Evolutionary conservation across 2,797 vertebrate genomes (phyloP).

Genomic region (Myoxocephalus aenaeus): DNA sequence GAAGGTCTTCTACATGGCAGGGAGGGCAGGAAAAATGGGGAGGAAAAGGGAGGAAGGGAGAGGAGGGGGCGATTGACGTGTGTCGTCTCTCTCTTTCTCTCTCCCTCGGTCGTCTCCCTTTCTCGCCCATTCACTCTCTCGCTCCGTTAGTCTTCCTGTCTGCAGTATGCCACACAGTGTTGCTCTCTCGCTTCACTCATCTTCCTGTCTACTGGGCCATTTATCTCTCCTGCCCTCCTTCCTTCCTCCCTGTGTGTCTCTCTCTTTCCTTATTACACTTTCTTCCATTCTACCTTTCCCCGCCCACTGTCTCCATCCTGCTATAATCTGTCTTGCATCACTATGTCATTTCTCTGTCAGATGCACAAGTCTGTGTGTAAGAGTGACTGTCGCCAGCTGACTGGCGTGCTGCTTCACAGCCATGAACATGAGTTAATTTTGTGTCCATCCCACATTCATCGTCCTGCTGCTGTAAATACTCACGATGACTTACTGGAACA

Average conservation of each 20-base stretch:
- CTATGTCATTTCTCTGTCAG: slow-evolving; percentile 45
- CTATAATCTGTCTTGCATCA: slow-evolving; percentile 55
- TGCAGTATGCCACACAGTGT: slow-evolving; percentile 81
- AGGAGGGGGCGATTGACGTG: slow-evolving; percentile 69
- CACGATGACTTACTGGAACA: neutral
- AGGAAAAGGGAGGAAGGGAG: slow-evolving; percentile 40
- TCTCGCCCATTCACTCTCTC: slow-evolving; percentile 67
- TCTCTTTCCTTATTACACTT: slow-evolving; percentile 61
- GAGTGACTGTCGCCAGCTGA: neutral
- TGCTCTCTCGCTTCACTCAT: slow-evolving; percentile 77
- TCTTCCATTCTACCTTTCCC: slow-evolving; percentile 64
- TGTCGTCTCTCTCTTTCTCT: slow-evolving; percentile 57
- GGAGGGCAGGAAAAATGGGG: slow-evolving; percentile 59
- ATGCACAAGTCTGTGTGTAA: slow-evolving; percentile 13
- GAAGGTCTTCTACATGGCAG: slow-evolving; percentile 77
- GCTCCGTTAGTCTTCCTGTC: slow-evolving; percentile 80
- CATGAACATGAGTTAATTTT: neutral
- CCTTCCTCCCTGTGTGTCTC: slow-evolving; percentile 23
- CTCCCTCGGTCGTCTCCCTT: slow-evolving; percentile 60
- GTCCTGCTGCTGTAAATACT: neutral
- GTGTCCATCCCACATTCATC: neutral
- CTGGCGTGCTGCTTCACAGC: neutral
- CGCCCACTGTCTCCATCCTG: slow-evolving; percentile 64
- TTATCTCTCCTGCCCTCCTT: slow-evolving; percentile 58
- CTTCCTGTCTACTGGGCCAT: slow-evolving; percentile 71